Conservation (phyloP, 2,113 vertebrate species). For the Indicator indicator region DNA sequence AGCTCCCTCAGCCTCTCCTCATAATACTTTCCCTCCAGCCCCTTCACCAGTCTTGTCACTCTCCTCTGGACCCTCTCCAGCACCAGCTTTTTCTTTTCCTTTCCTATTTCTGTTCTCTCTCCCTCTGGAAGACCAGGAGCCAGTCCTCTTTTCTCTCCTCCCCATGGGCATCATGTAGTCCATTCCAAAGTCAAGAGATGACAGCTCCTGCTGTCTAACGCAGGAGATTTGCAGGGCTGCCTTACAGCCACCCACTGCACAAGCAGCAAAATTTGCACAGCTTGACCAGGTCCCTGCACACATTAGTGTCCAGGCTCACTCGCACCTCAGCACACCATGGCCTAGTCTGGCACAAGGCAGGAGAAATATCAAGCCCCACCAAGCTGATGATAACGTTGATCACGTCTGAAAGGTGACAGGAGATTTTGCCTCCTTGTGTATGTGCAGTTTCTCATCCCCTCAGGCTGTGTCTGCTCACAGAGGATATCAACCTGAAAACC, state of each 20-base stretch:
- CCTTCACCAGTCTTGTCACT: too few relatives aligned
- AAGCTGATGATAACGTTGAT: neutral
- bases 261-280: neutral
- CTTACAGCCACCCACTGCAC: fast-evolving
- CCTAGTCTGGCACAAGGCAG: neutral
- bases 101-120: neutral
- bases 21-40: too few relatives aligned
- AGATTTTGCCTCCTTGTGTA: neutral
- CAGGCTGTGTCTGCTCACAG: neutral
- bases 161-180: neutral
- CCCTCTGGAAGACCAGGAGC: neutral
- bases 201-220: fast-evolving
- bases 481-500: fast-evolving
- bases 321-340: fast-evolving
- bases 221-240: neutral
- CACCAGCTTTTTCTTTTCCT: neutral
- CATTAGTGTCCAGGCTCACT: neutral
- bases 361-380: neutral
- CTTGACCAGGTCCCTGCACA: neutral
- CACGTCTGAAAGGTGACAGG: neutral
- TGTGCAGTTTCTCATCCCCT: neutral
- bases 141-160: neutral
- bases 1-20: too few relatives aligned
- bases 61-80: neutral
- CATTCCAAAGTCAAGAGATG: neutral